These are phyloP conservation scores for Protonibea diacanthus DNA, from an alignment of 2,797 vertebrate genomes.

Conservation along the genomic window DNA sequence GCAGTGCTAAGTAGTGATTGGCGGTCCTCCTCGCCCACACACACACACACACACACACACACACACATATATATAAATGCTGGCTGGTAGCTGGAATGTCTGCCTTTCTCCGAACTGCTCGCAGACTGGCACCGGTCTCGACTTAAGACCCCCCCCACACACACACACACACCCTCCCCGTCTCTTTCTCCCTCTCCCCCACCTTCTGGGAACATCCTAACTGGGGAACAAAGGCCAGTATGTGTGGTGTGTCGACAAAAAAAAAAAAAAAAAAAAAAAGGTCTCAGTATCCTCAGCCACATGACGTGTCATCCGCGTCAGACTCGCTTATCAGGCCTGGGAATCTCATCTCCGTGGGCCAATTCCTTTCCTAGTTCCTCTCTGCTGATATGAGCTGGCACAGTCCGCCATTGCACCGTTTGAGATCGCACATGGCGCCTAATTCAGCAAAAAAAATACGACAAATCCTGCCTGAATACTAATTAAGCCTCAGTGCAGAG, in stretches of 20 bases:
- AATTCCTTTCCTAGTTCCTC: conserved; percentile 15
- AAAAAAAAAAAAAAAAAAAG: not conserved
- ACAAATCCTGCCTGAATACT: conserved; percentile 31
- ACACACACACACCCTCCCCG: no score
- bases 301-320: conserved; percentile 49
- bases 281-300: conserved; percentile 36
- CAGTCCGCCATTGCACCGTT: not conserved
- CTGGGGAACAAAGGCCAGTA: conserved; percentile 49
- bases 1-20: conserved; percentile 67
- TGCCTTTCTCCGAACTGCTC: conserved; percentile 66
- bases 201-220: conserved; percentile 70
- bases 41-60: conserved; percentile 36
- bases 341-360: conserved; percentile 42
- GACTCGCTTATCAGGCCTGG: conserved; percentile 40
- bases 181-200: conserved; percentile 11
- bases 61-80: not conserved
- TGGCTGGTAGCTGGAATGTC: conserved; percentile 73
- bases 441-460: not conserved
- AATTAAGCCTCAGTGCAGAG: conserved; percentile 28
- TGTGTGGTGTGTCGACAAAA: conserved; percentile 14
- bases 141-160: conserved; percentile 56
- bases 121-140: conserved; percentile 77
- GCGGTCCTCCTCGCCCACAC: conserved; percentile 43
- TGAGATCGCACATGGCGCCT: not conserved
- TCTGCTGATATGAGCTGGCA: conserved; percentile 3